Evolutionary conservation across 2,888 invertebrate species (phyloP).

Genomic region (Sinodicranocentrus sp.): DNA sequence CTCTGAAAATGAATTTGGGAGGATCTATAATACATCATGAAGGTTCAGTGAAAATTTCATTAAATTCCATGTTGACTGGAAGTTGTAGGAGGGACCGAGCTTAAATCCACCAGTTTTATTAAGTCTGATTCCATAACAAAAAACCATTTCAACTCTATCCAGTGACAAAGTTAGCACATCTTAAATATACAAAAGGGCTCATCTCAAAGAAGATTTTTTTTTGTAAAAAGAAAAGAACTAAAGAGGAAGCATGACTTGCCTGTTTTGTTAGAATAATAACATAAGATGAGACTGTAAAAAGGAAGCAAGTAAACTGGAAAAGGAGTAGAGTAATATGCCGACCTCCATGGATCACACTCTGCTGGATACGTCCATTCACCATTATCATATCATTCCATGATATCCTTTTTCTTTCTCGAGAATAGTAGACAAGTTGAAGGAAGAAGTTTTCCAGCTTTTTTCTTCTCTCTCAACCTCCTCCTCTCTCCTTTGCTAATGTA

Average conservation of each 20-base stretch:
- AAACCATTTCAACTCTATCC: too few species aligned
- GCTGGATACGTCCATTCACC: slow-evolving; percentile 60
- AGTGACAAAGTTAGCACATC: slow-evolving; percentile 23
- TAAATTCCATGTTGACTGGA: too few species aligned
- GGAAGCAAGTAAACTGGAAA: slow-evolving; percentile 11
- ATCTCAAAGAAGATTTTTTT: neutral
- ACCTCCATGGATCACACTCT: slow-evolving; percentile 4
- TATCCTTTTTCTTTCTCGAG: neutral
- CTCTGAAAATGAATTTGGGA: too few species aligned
- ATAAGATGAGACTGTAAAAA: slow-evolving; percentile 7
- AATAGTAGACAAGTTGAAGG: neutral
- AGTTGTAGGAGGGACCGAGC: too few species aligned
- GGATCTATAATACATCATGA: too few species aligned
- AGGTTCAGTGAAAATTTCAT: too few species aligned
- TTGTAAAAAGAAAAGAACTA: neutral
- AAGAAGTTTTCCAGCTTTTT: neutral
- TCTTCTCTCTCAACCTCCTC: too few species aligned
- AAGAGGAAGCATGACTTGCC: neutral
- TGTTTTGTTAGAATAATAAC: neutral
- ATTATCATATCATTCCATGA: slow-evolving; percentile 44
- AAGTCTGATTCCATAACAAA: too few species aligned
- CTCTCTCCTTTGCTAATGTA: slow-evolving; percentile 4
- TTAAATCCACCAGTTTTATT: too few species aligned
- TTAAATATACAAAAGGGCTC: neutral
- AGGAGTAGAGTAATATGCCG: neutral